Base-by-base conservation (phyloP, 2,888 invertebrate genomes). In the Acanthopleura granulata region DNA sequence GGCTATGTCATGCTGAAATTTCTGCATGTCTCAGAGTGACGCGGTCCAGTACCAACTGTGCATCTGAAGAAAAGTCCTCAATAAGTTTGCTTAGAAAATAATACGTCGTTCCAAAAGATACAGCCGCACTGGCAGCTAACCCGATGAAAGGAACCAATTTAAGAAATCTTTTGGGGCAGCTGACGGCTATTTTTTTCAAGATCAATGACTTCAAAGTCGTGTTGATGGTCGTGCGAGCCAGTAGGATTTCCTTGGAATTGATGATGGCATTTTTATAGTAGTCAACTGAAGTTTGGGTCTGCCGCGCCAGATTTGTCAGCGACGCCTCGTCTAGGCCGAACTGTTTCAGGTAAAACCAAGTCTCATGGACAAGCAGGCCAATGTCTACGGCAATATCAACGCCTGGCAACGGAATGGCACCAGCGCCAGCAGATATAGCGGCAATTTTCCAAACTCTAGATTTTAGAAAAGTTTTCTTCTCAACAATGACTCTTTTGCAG, bases 31-130 rank as follows among this genome's bases (percentile, higher is more conserved):
- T 73, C 71, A 77, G 77, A 66, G 72, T 74, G 9, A 80, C 77
- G 71, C 74, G 77, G 22, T 80, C 80, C 16, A 80, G 78, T 72
- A 80, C 74, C 30, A 72, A 62, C 16, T 78, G 29, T 0, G 80
- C 78, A 27, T 80, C 80, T 6, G 73, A 77, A 30, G 78, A 78
- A 76, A 80, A 77, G 74, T 73, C 77, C 71, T 80, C 78, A 14
- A 80, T 70, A 6, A 80, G 66, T 71, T 76, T 74, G 71, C 77
- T 77, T 25, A 80, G 62, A 49, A 80, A 78, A 51, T 74, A 75
- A 66, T 80, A 80, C 14, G 80, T 78, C 9, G 78, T 72, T 18
- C 78, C 80, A 73, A 80, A 80, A n/a, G 76, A 70, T 4, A 71
- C 40, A 16, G 22, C 74, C 1, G 70, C 75, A 15, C 74, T 61